Evolutionary conservation across 1,140 invertebrate genomes (phyloP), one percentile per base, ranked within the genome.

Genomic region (Ceratina australensis): DNA sequence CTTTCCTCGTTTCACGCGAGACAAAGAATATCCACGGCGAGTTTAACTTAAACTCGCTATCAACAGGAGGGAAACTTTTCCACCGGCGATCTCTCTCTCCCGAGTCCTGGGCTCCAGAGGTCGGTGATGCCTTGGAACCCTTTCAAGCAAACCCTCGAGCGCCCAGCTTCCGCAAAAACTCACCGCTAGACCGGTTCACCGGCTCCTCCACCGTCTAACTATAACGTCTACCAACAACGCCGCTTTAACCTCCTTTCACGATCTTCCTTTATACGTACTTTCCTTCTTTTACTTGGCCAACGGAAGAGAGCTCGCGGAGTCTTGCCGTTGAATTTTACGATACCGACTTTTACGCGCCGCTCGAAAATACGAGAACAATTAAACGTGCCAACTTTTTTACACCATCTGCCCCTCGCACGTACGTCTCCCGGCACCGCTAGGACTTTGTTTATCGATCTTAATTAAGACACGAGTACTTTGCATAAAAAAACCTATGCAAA

Each of bases 181-280:
- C 42, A 73, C 81, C 68, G 74, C 54, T 65, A 73, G 79, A 83
- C 81, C 81, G 81, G 81, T 83, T 81, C 74, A 65, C 64, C 59
- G 61, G 33, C 24, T 28, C 47, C 50, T 66, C 64, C 65, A 73
- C 60, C 67, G 47, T 72, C 72, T n/a, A 22, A 60, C 54, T 54
- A 49, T 52, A 69, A 69, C 3, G 59, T 72, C 56, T 50, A 26
- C 20, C 63, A 47, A 47, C 77, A 20, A 22, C 63, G 22, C 52
- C 50, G 76, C 24, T 64, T 26, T 49, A 20, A 69, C 22, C 33
- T 28, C 33, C 47, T 24, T 24, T 64, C 49, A 16, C 61, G 28
- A 33, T 4, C 4, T 16, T 50, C 8, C 13, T 28, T 28, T 49
- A 26, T 20, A 10, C n/a, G 20, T 10, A 57, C 10, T 57, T n/a